Evolutionary conservation across 2,888 invertebrate genomes (phyloP).

Genomic region (Acanthosepion lycidas): DNA sequence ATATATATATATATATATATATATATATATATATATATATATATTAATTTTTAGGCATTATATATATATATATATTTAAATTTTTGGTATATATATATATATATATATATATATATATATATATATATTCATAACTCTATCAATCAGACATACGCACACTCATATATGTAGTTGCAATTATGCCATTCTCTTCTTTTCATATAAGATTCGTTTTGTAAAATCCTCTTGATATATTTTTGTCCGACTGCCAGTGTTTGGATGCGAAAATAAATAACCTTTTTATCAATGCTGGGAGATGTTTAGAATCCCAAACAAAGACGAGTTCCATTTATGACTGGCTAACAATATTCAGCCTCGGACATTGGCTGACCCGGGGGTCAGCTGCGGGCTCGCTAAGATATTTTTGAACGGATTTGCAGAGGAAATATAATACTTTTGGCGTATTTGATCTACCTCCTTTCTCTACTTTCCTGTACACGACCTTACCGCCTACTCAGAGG

Average conservation of each 20-base stretch:
- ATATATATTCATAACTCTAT: no score
- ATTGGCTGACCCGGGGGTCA: slow-evolving; percentile 16
- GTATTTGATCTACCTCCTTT: neutral
- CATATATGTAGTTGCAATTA: neutral
- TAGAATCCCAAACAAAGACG: slow-evolving; percentile 33
- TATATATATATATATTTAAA: neutral
- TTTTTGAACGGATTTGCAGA: slow-evolving; percentile 20
- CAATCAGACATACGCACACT: neutral
- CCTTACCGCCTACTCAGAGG: neutral
- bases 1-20: neutral
- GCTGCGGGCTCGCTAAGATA: neutral
- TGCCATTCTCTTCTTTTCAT: neutral
- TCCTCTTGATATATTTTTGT: slow-evolving; percentile 14
- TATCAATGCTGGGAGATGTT: slow-evolving; percentile 33
- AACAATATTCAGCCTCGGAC: slow-evolving; percentile 4
- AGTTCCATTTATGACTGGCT: neutral
- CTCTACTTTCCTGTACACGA: neutral
- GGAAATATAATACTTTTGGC: neutral
- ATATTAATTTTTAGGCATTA: no score
- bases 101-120: neutral
- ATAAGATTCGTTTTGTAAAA: neutral
- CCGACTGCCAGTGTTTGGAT: neutral
- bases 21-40: neutral
- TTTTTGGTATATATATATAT: no score
- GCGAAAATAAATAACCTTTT: slow-evolving; percentile 33